Base-by-base conservation (phyloP, 2,888 invertebrate species). In the Coremacera marginata region DNA sequence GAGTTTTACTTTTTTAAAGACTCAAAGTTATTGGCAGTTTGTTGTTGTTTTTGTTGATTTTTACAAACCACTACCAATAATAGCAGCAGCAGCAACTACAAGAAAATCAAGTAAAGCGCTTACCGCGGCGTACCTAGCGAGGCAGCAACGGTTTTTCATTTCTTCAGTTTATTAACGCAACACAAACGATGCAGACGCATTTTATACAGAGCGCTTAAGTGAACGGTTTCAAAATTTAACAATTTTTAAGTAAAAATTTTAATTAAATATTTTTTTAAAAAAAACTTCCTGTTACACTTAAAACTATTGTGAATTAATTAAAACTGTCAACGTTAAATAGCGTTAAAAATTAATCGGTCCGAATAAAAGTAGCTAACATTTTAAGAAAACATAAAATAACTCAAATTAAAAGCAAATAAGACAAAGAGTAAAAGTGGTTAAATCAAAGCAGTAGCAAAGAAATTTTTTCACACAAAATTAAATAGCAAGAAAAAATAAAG, bases 81-180 rank as follows among this genome's bases (percentile, higher is more conserved):
- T 3, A 52, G 55, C 37, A 62, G 51, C 49, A 27, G 60, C 67
- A 55, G 65, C 72, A n/a, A 62, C 22, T 34, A 27, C 49, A 57
- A 52, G 44, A 52, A 67, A 67, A 55, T 19, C 52, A 51, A 68
- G 25, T 22, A 31, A 31, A 44, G n/a, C 65, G 34, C 14, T 25
- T 19, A 37, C 75, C 37, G 52, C 63, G 37, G 70, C 79, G 75
- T 65, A 80, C 78, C 86, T 88, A 86, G 87, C 84, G 86, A 86
- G 86, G 84, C 82, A 82, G 82, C 83, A 84, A 84, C 85, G 84
- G 84, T 81, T 88, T 88, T 88, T 84, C 84, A 87, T 85, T 87
- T 86, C 86, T 88, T 88, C 87, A 88, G 88, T 88, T 88, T 85
- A 86, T 88, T 85, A 83, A 86, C 84, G 88, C 85, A 86, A 88